These are phyloP conservation scores for Diplosoma virens DNA, from an alignment of 23 tunicate genomes.

Conservation along the genomic window DNA sequence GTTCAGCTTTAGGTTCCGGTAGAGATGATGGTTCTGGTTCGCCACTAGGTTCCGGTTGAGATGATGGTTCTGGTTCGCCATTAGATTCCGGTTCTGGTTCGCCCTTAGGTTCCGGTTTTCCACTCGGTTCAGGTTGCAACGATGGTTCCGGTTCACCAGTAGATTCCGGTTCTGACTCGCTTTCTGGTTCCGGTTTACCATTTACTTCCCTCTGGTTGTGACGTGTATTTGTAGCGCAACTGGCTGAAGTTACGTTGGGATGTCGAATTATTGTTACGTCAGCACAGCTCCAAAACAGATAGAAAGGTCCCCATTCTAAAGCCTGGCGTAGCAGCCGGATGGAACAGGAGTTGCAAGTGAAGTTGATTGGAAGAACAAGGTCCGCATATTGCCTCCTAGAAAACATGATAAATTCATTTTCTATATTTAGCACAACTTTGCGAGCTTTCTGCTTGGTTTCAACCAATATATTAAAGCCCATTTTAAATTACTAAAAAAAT, in stretches of 20 bases:
- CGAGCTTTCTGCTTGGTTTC: not conserved
- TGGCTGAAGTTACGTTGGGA: slow-evolving; percentile 23
- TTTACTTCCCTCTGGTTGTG: slow-evolving; percentile 7
- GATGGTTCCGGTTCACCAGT: slow-evolving; percentile 40
- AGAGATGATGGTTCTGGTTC: slow-evolving; percentile 27
- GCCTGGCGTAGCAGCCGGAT: slow-evolving; percentile 76
- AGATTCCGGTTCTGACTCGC: slow-evolving; percentile 44
- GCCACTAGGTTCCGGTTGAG: slow-evolving; percentile 19
- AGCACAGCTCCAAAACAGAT: slow-evolving; percentile 87
- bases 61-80: slow-evolving; percentile 20
- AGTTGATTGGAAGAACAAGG: slow-evolving; percentile 42
- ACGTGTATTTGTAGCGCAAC: slow-evolving; percentile 6
- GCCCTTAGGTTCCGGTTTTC: slow-evolving; percentile 27
- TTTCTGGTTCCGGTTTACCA: slow-evolving; percentile 41
- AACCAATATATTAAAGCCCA: not conserved
- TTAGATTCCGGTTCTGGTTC: slow-evolving; percentile 54
- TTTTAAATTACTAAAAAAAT: not conserved
- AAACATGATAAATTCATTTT: not conserved
- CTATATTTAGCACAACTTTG: too few relatives aligned
- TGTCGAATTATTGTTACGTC: slow-evolving; percentile 65
- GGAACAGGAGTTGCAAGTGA: slow-evolving; percentile 57
- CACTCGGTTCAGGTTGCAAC: slow-evolving; percentile 35
- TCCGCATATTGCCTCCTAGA: slow-evolving; percentile 66
- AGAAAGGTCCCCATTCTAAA: slow-evolving; percentile 66
- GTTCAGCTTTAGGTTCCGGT: slow-evolving; percentile 30